Evolutionary conservation across 2,888 invertebrate species (phyloP).

Genomic region (Trachelus tabidus): DNA sequence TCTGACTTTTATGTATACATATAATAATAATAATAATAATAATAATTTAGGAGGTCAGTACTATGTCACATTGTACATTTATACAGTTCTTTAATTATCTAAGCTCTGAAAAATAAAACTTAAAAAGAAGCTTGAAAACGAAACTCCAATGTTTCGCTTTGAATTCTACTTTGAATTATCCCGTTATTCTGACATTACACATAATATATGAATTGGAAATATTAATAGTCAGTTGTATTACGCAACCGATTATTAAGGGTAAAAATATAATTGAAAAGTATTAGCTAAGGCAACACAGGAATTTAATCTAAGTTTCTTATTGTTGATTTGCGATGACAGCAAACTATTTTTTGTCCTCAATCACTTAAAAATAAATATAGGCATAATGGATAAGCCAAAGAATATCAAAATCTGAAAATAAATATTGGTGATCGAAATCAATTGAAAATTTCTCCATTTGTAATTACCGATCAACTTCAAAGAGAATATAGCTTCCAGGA

Average conservation of each 20-base stretch:
- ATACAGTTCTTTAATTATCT: neutral
- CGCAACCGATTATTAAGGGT: too few relatives aligned
- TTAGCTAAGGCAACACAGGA: neutral
- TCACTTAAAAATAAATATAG: too few relatives aligned
- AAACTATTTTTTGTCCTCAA: neutral
- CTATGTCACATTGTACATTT: conserved; percentile 22
- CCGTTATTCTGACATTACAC: neutral
- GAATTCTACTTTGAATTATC: neutral
- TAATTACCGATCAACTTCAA: neutral
- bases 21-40: conserved; percentile 14
- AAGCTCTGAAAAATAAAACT: neutral
- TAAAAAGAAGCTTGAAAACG: neutral
- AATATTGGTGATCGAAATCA: neutral
- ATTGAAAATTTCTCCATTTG: neutral
- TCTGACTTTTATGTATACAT: conserved; percentile 4
- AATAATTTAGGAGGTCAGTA: conserved; percentile 27
- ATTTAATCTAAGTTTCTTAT: neutral
- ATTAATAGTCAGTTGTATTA: neutral
- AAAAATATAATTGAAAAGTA: neutral
- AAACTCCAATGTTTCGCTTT: neutral
- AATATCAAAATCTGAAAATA: too few relatives aligned
- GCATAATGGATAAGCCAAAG: too few relatives aligned
- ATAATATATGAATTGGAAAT: neutral
- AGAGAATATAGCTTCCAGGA: neutral
- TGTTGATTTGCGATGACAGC: neutral